Base-by-base conservation (phyloP, 2,888 invertebrate genomes). In the Apodemia zela region DNA sequence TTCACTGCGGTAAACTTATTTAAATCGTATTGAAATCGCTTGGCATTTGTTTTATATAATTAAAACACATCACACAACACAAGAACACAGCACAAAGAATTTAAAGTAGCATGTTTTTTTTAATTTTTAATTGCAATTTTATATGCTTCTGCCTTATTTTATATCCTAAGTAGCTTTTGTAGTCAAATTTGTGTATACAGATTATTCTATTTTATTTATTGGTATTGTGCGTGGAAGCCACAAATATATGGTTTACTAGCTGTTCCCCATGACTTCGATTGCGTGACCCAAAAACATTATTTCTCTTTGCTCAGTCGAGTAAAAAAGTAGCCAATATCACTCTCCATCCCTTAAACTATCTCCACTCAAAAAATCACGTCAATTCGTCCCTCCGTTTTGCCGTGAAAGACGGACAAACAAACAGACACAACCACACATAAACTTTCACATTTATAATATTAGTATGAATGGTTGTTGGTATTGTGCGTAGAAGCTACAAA, bases 111-210 rank as follows among this genome's bases (percentile, higher is more conserved):
- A 54, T 54, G 54, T 54, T 54, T 42, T 15, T 54, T 54, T 51
- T n/a, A n/a, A 54, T 54, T 54, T 54, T 54, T 54, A 25, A 54
- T 54, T 54, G 54, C 54, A 54, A 25, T 54, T 54, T 54, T 25
- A 21, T 54, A 54, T 15, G 54, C 54, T 54, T 54, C 42, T 54
- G 54, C 54, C 15, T 54, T 54, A 54, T 25, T 54, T 54, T 54
- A 54, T 54, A 54, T 25, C 54, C 54, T 25, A 25, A 15, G 54
- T 54, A 54, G 54, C 25, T 17, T 5, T 18, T 13, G 54, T 54
- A 54, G 54, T 7, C 2, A 13, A 6, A 7, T 15, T 25, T 10
- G 6, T 15, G 42, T 49, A 54, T 54, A 21, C 25, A 54, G 13
- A 54, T 54, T 54, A 15, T 54, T 25, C 25, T 54, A 15, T 54